Evolutionary conservation across 2,113 vertebrate genomes (phyloP), one percentile per base, ranked within the genome.

Genomic region (Corythornis vintsioides): DNA sequence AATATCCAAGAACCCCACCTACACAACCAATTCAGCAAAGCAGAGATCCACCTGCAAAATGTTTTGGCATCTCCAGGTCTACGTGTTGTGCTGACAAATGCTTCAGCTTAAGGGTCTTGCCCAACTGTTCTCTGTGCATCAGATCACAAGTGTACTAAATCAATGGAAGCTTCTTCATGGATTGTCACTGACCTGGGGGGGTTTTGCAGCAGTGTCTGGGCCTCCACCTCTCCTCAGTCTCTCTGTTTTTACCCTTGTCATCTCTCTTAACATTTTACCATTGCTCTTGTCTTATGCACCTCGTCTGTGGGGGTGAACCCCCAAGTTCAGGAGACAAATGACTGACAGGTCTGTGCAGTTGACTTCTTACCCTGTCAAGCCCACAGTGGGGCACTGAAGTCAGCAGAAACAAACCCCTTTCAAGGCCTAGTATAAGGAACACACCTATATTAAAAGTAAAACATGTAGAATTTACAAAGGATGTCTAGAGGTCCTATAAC

Each of bases 391-490:
- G 15, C 52, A 40, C 25, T n/a, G 2, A 74, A 82, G 24, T 24
- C 66, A 88, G 20, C 1, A 63, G 11, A 74, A 70, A 63, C 18
- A 38, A 83, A 56, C 25, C 16, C 1, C 17, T 74, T 74, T 38
- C 18, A 92, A 86, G 33, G 52, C 25, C 60, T 47, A 13, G 8
- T 7, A 25, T 10, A 56, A 69, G 52, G 40, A 81, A 35, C 3
- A 48, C 0, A 2, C 2, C 13, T 18, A 20, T 10, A 25, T 35
- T 71, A 70, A 50, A 92, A 38, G 24, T 15, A 60, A 92, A 80
- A 69, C 60, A 89, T 25, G 77, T 63, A 94, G 55, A 96, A 96
- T 91, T 96, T 94, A 86, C 40, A 70, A 67, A 91, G 47, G 79
- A 25, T 79, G 38, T 56, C 52, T 65, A 76, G 33, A 87, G 20